A percentile compares a stretch with the other conserved stretches of the same genome.
Evolutionary conservation across 2,888 invertebrate genomes (phyloP).

Genomic region (Lepetodrilus schrolli): DNA sequence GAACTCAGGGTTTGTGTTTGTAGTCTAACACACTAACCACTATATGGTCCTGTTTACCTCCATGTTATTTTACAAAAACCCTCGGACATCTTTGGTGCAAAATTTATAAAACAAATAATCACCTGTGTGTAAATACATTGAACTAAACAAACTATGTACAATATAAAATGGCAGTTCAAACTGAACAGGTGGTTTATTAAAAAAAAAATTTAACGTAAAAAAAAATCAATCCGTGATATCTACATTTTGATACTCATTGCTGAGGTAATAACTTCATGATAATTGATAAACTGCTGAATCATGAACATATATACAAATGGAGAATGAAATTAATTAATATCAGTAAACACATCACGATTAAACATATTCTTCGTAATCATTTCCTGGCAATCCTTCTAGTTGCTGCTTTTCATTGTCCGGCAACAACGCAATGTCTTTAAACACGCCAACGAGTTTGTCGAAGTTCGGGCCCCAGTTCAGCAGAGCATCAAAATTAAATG

Average conservation of each 20-base stretch:
- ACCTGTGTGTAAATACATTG: not conserved
- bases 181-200: not conserved
- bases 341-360: slow-evolving; percentile 37
- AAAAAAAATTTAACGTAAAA: not conserved
- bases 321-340: not conserved
- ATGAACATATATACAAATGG: not conserved
- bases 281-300: not conserved
- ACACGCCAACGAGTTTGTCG: slow-evolving; percentile 94
- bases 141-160: slow-evolving; percentile 10
- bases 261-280: not conserved
- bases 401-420: slow-evolving; percentile 80
- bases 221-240: no score
- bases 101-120: slow-evolving; percentile 1
- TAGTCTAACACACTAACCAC: no score
- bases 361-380: slow-evolving; percentile 65
- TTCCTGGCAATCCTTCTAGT: slow-evolving; percentile 42
- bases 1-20: no score
- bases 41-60: no score
- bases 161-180: slow-evolving; percentile 10
- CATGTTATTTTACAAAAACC: no score
- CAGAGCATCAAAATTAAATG: slow-evolving; percentile 93
- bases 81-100: slow-evolving; percentile 25
- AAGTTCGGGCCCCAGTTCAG: slow-evolving; percentile 97
- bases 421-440: slow-evolving; percentile 95
- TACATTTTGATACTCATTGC: slow-evolving; percentile 24